phyloP scores from a whole-genome alignment of 2,113 vertebrate genomes.

The Rhagologus leucostigma region DNA sequence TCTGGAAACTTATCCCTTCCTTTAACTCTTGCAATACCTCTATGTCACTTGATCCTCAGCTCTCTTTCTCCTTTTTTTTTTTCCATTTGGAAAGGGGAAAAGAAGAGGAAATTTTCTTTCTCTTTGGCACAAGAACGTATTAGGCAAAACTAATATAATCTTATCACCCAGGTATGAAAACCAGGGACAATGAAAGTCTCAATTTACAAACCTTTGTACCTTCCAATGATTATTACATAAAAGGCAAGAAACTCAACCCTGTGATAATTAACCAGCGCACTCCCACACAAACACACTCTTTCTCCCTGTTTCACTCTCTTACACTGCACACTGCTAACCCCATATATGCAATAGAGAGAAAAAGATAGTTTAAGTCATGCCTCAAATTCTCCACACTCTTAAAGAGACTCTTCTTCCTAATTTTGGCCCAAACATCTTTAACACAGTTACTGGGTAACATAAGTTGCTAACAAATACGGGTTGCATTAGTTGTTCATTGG shows the following conservation, averaged over 20 bases:
- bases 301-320: not conserved
- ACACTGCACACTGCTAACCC: not conserved
- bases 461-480: not conserved
- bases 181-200: not conserved
- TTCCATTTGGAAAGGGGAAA: not conserved
- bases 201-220: not conserved
- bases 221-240: not conserved
- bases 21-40: not conserved
- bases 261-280: not conserved
- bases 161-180: not conserved
- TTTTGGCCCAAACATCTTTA: not conserved
- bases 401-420: not conserved
- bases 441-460: rapidly evolving
- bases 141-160: not conserved
- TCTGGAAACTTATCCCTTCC: not conserved
- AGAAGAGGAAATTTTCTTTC: not conserved
- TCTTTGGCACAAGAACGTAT: not conserved
- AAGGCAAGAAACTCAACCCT: not conserved
- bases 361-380: not conserved
- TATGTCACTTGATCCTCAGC: not conserved
- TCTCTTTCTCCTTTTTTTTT: not conserved
- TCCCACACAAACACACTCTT: not conserved
- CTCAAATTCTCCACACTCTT: not conserved
- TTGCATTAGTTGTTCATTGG: not conserved
- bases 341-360: not conserved